These are phyloP conservation scores for Montipora capricornis DNA, from an alignment of 64 coral and sea anemone species.

Conservation along the genomic window DNA sequence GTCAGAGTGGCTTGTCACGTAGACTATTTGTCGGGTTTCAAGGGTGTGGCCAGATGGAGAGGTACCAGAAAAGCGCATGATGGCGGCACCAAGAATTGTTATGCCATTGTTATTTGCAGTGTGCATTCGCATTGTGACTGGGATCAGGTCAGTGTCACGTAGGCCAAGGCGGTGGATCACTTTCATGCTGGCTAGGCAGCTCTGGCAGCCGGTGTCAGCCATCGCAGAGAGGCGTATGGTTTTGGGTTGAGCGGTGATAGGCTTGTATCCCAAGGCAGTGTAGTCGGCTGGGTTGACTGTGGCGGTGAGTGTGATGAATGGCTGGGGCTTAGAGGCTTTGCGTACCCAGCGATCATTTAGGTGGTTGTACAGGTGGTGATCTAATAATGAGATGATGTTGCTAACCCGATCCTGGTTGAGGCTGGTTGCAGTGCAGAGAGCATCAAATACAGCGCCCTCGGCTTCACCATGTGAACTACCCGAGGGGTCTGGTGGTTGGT, in stretches of 20 bases:
- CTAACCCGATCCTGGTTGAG: neutral
- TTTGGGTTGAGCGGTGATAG: too few relatives aligned
- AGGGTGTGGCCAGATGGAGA: conserved; percentile 7
- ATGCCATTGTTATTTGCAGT: conserved; percentile 58
- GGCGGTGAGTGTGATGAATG: neutral
- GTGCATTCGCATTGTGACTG: conserved; percentile 50
- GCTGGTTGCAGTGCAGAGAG: neutral
- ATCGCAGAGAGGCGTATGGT: neutral
- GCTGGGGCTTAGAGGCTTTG: conserved; percentile 53
- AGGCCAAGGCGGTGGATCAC: conserved; percentile 33
- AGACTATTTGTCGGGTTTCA: conserved; percentile 31
- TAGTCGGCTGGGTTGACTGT: conserved; percentile 19
- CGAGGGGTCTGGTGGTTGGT: neutral
- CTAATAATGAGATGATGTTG: neutral
- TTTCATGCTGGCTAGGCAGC: conserved; percentile 17
- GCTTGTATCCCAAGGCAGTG: conserved; percentile 9
- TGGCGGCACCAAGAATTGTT: conserved; percentile 28
- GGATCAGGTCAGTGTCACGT: conserved; percentile 37
- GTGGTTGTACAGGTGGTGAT: conserved; percentile 56
- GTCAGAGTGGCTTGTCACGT: conserved; percentile 33
- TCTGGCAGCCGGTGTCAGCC: conserved; percentile 17
- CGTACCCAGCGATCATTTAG: conserved; percentile 54
- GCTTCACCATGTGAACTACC: too few relatives aligned
- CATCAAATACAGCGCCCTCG: neutral
- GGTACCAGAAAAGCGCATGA: conserved; percentile 41